A percentile compares a stretch with the other conserved stretches of the same genome.
Conservation (phyloP, 1,140 invertebrate species). For the Cylas formicarius region DNA sequence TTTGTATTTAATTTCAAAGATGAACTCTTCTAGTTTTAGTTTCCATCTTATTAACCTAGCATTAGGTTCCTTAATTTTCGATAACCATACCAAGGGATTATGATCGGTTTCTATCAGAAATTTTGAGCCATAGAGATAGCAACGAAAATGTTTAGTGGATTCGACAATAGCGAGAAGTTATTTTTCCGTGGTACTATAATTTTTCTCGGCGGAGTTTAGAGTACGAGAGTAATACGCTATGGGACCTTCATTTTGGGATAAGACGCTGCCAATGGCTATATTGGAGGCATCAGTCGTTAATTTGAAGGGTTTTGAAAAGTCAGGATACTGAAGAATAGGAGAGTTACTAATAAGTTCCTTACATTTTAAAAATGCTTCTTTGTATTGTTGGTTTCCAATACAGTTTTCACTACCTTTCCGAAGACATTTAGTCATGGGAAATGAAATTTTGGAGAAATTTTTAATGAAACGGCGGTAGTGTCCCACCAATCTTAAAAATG, state of each 20-base stretch:
- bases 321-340: background rate
- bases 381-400: background rate
- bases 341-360: constrained; percentile 1
- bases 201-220: constrained; percentile 2
- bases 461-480: constrained; percentile 11
- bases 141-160: constrained; percentile 3
- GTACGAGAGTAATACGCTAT: constrained; percentile 1
- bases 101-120: constrained; percentile 26
- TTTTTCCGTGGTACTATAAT: background rate
- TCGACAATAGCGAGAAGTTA: constrained; percentile 2
- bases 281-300: constrained; percentile 5
- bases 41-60: constrained; percentile 36
- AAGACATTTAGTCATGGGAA: constrained; percentile 27
- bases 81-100: too few species aligned
- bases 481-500: constrained; percentile 11
- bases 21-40: constrained; percentile 9
- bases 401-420: background rate
- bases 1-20: constrained; percentile 26
- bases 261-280: constrained; percentile 2
- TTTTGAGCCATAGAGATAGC: constrained; percentile 22
- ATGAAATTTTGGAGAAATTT: constrained; percentile 32
- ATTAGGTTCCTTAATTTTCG: too few species aligned
- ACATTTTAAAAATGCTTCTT: constrained; percentile 3
- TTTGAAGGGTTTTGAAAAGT: background rate
- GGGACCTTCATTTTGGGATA: constrained; percentile 1